phyloP scores from a whole-genome alignment of 1,140 invertebrate species.

The Calephelis nemesis region DNA sequence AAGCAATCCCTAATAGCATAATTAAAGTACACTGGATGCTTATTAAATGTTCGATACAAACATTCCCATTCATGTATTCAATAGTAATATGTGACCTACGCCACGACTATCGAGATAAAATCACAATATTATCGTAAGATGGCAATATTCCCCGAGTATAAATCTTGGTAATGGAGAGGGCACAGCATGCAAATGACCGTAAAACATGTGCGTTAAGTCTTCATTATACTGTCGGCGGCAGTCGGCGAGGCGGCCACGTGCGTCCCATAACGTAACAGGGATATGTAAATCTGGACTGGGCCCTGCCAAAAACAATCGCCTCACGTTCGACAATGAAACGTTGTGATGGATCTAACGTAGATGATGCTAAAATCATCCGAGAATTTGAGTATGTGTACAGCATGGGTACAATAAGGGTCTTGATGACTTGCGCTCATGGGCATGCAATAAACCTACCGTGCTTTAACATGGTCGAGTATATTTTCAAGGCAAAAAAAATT shows the following conservation, averaged over 20 bases:
- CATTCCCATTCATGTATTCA: too few relatives aligned
- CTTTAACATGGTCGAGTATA: too few relatives aligned
- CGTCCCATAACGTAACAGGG: constrained; percentile 13
- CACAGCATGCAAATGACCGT: constrained; percentile 5
- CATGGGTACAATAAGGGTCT: too few relatives aligned
- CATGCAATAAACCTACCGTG: too few relatives aligned
- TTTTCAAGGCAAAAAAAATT: too few relatives aligned
- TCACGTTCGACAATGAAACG: constrained; percentile 1
- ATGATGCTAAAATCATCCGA: too few relatives aligned
- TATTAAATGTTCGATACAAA: neutral
- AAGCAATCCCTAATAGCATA: neutral
- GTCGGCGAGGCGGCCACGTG: constrained; percentile 16
- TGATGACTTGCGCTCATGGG: too few relatives aligned
- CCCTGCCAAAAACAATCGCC: constrained; percentile 15
- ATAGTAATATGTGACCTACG: neutral
- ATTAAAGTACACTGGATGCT: neutral
- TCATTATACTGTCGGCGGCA: constrained; percentile 24
- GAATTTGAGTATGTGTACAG: too few relatives aligned
- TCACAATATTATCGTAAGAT: neutral
- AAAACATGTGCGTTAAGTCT: constrained; percentile 22
- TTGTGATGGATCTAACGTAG: too few relatives aligned
- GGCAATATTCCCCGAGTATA: neutral
- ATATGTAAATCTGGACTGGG: constrained; percentile 1
- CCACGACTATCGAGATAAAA: neutral
- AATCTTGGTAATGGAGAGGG: constrained; percentile 8